phyloP scores from a whole-genome alignment of 2,113 vertebrate species.

The Sinocyclocheilus grahami region DNA sequence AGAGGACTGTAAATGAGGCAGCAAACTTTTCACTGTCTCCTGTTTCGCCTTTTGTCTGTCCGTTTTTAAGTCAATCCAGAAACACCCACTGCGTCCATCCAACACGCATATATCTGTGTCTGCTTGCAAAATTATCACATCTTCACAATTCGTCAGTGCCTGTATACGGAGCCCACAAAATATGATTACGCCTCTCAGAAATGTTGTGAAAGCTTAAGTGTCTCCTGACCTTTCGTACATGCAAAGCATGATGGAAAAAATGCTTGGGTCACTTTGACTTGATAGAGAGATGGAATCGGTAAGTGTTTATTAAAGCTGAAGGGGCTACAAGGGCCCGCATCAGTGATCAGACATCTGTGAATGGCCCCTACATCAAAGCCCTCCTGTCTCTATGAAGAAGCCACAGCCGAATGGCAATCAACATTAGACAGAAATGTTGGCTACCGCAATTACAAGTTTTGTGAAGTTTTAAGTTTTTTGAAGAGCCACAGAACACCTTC shows the following conservation, averaged over 20 bases:
- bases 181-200: slow-evolving; percentile 31
- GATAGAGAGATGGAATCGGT: slow-evolving; percentile 37
- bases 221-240: slow-evolving; percentile 57
- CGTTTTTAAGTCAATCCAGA: background rate
- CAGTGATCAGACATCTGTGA: slow-evolving; percentile 49
- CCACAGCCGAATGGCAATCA: slow-evolving; percentile 52
- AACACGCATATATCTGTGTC: background rate
- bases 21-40: background rate
- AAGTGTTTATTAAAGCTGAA: slow-evolving; percentile 51
- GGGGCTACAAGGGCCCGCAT: slow-evolving; percentile 26
- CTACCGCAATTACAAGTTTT: slow-evolving; percentile 56
- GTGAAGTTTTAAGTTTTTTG: slow-evolving; percentile 36
- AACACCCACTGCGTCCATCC: background rate
- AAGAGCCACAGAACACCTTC: slow-evolving; percentile 58
- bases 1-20: slow-evolving; percentile 35
- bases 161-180: background rate
- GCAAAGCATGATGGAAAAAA: slow-evolving; percentile 19
- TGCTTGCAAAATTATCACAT: background rate
- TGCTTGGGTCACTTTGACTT: slow-evolving; percentile 41
- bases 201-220: slow-evolving; percentile 55
- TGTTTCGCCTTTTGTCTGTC: background rate
- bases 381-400: slow-evolving; percentile 43
- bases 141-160: background rate
- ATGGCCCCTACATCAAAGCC: slow-evolving; percentile 41
- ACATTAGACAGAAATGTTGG: slow-evolving; percentile 50